A percentile compares a stretch with the other conserved stretches of the same genome.
Evolutionary conservation across 2,113 vertebrate genomes (phyloP).

Genomic region (Psittacus erithacus): DNA sequence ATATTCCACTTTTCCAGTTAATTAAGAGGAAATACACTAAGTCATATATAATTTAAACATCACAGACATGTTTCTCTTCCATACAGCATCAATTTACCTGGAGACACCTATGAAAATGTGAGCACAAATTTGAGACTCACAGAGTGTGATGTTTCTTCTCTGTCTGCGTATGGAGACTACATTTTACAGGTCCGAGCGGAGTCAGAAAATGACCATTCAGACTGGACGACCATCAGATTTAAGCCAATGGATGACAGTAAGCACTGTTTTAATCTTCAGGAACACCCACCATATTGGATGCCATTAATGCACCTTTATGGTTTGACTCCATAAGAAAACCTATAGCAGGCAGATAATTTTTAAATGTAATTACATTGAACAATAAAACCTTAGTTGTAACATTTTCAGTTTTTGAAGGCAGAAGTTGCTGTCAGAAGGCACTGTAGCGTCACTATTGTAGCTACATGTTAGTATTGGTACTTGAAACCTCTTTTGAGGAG

Average conservation of each 20-base stretch:
- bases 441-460: rapidly evolving
- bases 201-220: background rate
- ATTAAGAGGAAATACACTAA: background rate
- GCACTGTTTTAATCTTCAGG: background rate
- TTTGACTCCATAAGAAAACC: background rate
- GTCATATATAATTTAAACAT: background rate
- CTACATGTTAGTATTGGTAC: background rate
- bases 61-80: background rate
- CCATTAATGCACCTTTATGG: background rate
- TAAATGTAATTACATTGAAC: background rate
- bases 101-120: background rate
- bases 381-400: background rate
- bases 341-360: rapidly evolving
- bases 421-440: background rate
- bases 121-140: background rate
- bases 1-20: background rate
- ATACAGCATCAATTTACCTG: background rate
- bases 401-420: background rate
- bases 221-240: slow-evolving; percentile 66
- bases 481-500: background rate
- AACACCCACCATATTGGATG: background rate
- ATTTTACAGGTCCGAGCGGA: slow-evolving; percentile 60
- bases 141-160: slow-evolving; percentile 58
- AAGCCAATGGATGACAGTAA: slow-evolving; percentile 76
- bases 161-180: slow-evolving; percentile 50